These are phyloP conservation scores for Sardina pilchardus DNA, from an alignment of 2,113 vertebrate genomes.

Conservation along the genomic window DNA sequence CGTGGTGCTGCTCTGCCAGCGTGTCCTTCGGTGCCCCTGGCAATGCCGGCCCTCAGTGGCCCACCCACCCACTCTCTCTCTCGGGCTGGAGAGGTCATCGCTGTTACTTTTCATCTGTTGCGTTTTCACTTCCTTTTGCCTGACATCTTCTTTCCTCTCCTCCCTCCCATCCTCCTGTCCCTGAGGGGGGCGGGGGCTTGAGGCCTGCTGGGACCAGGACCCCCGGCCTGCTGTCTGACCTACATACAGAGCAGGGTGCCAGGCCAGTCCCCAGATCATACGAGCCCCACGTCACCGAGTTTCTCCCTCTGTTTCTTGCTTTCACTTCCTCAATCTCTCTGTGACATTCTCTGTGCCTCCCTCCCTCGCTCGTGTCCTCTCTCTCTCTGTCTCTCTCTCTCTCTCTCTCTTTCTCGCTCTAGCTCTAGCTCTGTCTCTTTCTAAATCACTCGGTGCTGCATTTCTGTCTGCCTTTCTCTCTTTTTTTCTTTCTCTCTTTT, in stretches of 20 bases:
- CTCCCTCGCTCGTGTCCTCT: too few relatives aligned
- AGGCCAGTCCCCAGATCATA: slow-evolving; percentile 12
- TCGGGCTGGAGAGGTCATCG: background rate
- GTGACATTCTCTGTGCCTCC: background rate
- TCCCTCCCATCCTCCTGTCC: background rate
- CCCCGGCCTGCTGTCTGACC: background rate
- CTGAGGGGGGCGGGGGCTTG: background rate
- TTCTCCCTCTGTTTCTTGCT: background rate
- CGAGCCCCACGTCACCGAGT: background rate
- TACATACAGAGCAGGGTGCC: background rate
- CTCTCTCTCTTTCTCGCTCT: background rate
- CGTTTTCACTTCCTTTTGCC: background rate
- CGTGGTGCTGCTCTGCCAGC: background rate
- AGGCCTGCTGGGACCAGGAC: background rate
- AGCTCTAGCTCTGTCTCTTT: background rate
- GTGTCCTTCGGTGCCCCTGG: background rate
- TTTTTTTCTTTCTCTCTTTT: background rate
- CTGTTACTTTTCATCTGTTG: background rate
- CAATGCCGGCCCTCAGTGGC: background rate
- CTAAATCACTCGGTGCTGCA: background rate
- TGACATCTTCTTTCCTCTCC: background rate
- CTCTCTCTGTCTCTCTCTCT: background rate
- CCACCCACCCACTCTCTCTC: background rate
- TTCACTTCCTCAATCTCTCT: background rate
- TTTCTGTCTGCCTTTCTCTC: background rate